These are phyloP conservation scores for Heliconius congener DNA, from an alignment of 1,140 invertebrate genomes.

Conservation along the genomic window DNA sequence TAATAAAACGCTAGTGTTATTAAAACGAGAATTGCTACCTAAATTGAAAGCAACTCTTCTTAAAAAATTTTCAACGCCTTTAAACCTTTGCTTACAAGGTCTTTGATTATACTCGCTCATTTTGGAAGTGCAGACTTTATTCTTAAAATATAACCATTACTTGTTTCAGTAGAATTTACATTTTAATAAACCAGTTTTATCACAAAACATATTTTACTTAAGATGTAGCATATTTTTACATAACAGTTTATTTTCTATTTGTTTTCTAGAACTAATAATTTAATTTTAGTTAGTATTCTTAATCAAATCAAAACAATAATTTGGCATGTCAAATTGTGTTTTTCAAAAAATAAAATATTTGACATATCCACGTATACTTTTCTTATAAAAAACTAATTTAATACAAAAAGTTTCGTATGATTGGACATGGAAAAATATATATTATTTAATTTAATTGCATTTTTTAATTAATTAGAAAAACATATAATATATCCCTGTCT, in stretches of 20 bases:
- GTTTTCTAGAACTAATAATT: background rate
- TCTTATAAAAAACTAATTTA: background rate
- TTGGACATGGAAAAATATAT: background rate
- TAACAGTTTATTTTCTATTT: background rate
- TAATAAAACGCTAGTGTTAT: no score
- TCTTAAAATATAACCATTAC: background rate
- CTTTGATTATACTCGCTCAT: constrained; percentile 58
- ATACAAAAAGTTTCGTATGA: background rate
- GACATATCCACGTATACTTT: background rate
- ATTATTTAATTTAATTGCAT: no score
- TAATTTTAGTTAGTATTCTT: background rate
- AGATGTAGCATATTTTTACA: background rate
- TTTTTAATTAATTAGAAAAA: no score
- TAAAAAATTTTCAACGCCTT: constrained; percentile 70
- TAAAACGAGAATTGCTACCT: constrained; percentile 41
- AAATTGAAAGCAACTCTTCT: constrained; percentile 70
- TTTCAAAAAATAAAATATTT: background rate
- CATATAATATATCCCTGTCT: no score
- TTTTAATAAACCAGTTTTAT: background rate
- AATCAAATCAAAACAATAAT: constrained; percentile 7
- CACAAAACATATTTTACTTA: background rate
- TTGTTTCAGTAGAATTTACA: background rate
- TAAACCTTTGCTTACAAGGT: constrained; percentile 56
- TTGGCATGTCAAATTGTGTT: background rate
- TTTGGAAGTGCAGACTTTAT: constrained; percentile 25